Conservation (phyloP, 1,140 invertebrate species). For the Drosophila prosaltans region DNA sequence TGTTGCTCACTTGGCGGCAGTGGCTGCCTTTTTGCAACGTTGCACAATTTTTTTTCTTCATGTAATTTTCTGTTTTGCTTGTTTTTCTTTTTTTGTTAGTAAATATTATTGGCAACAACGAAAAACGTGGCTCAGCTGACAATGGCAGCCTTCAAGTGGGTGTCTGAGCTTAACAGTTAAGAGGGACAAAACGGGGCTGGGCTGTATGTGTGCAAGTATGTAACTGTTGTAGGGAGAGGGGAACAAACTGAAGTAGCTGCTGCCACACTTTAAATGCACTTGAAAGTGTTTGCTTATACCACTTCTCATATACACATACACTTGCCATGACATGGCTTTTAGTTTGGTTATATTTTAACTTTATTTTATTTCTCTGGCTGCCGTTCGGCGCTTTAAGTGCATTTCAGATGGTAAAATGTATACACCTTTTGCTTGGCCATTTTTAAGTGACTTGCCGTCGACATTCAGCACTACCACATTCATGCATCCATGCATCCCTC, state of each 20-base stretch:
- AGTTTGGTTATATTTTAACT: constrained; percentile 36
- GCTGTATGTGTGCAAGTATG: not conserved
- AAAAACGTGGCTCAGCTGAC: constrained; percentile 48
- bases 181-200: constrained; percentile 11
- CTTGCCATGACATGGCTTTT: constrained; percentile 39
- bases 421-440: constrained; percentile 63
- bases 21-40: constrained; percentile 41
- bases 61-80: constrained; percentile 24
- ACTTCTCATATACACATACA: constrained; percentile 42
- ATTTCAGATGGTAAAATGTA: constrained; percentile 53
- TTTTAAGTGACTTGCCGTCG: constrained; percentile 78
- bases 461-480: constrained; percentile 41
- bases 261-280: constrained; percentile 79
- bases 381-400: constrained; percentile 68
- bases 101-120: constrained; percentile 76
- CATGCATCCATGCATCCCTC: no score
- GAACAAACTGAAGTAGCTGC: constrained; percentile 64
- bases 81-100: constrained; percentile 32
- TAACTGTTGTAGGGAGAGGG: constrained; percentile 21
- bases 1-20: constrained; percentile 63
- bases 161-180: constrained; percentile 70
- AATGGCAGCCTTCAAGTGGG: constrained; percentile 65
- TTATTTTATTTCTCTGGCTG: constrained; percentile 10
- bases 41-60: constrained; percentile 57
- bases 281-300: constrained; percentile 74